Base-by-base conservation (phyloP, 1,140 invertebrate species). In the Drosophila tristis region DNA sequence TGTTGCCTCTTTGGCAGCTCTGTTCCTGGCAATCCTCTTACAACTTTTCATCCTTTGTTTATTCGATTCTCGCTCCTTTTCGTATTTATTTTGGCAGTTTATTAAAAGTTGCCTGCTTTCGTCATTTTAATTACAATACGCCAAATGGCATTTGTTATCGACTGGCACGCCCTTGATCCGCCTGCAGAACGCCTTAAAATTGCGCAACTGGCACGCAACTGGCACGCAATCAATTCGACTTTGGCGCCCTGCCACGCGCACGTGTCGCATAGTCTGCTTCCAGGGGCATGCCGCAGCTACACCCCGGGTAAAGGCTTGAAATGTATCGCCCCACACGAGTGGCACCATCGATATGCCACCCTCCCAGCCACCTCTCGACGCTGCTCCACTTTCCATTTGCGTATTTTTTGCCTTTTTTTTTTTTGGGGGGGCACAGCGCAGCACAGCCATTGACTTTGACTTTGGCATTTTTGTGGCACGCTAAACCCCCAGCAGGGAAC, bases 151-250 rank as follows among this genome's bases (percentile, higher is more conserved):
- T 70, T 70, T 70, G 66, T 70, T 70, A 70, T 70, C 45, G 66
- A 29, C 11, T 2, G 45, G 35, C 66, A 70, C 66, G 66, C 70
- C 73, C 53, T 26, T 20, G n/a, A 5, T 23, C 35, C 55, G 66
- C 66, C 55, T 16, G 50, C 60, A 20, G 43, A 49, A 8, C 31
- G 65, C 26, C 20, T 59, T 48, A 50, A 31, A 67, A 58, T 71
- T 13, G 47, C 80, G 74, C 50, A 66, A 85, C 67, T 85, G 76
- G 61, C 68, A 49, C 23, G 50, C 81, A 78, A 66, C 82, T 87
- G 82, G 82, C 82, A 86, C 78, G 82, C 82, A 86, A 86, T 86
- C 82, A 86, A 86, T 86, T 86, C 78, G 77, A 74, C 67, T 80
- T 56, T 58, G 54, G 65, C 49, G 61, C 35, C 62, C 65, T 74